Conservation (phyloP, 2,113 vertebrate genomes). For the Coptodon rendalli region DNA sequence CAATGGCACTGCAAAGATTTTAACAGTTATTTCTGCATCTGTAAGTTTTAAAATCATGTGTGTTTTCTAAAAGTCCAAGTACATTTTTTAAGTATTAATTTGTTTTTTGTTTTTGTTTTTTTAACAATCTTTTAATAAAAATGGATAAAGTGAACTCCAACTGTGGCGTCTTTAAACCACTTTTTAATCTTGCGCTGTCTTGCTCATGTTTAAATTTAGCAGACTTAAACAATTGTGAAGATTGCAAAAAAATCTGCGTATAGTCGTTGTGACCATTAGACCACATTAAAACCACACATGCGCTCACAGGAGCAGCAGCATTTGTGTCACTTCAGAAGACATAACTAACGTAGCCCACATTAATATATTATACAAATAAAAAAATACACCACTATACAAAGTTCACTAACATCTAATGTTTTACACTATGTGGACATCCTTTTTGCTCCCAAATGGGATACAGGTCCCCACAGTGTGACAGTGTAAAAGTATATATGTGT, state of each 20-base stretch:
- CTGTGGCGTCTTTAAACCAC: neutral
- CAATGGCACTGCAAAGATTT: neutral
- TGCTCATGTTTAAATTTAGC: neutral
- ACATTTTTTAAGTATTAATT: neutral
- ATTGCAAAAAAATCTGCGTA: neutral
- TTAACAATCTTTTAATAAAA: neutral
- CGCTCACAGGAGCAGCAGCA: neutral
- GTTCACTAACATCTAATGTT: neutral
- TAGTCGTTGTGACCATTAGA: neutral
- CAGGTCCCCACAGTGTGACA: neutral
- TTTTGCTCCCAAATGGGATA: neutral
- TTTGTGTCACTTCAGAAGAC: neutral
- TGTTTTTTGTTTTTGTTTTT: neutral
- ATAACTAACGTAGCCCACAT: neutral
- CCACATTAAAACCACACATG: neutral
- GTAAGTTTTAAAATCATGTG: neutral
- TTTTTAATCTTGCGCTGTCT: neutral
- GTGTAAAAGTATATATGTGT: neutral
- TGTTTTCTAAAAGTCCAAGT: neutral
- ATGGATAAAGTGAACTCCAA: neutral
- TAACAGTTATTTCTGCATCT: neutral
- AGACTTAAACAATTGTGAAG: neutral
- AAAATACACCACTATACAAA: neutral
- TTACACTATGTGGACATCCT: neutral
- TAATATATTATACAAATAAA: neutral